Base-by-base conservation (phyloP, 2,113 vertebrate species). In the Grallaria varia region DNA sequence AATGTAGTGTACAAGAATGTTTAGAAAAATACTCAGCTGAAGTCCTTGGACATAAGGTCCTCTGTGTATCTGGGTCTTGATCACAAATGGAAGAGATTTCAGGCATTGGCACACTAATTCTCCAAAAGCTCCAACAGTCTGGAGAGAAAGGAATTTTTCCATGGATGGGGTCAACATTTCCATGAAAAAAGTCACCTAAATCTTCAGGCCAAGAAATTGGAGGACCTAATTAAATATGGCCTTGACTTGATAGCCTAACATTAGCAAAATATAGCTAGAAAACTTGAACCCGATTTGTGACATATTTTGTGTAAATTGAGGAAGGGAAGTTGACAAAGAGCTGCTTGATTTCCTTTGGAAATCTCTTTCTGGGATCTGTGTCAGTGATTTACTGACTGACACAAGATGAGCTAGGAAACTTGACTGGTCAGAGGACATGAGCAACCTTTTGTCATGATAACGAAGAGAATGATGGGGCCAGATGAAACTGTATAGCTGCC, bases 401-500 rank as follows among this genome's bases (percentile, higher is more conserved):
- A 31, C 15, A n/a, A 40, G 13, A 20, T 19, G 15, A 73, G 20
- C 6, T 14, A 31, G 37, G 27, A 89, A 50, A 68, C 13, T 16
- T 63, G 20, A 35, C n/a, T 47, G 11, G 8, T 45, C 47, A 72
- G 47, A 72, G n/a, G 14, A 44, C 5, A 23, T 16, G n/a, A 82
- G 7, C 30, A 69, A 19, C 3, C 5, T 25, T 85, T 88, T 67
- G 10, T 55, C 21, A 12, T 14, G 15, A 8, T 37, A 71, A 53
- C 0, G 0, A 84, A 85, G 5, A 28, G n/a, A 82, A 78, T 55
- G 12, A 21, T 35, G 44, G 8, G 33, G 12, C 21, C 42, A 58
- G n/a, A 67, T 49, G 39, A 81, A 68, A 64, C 39, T 71, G 12
- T 40, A 18, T 39, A 66, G 11, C 50, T 82, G 5, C 71, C 33